Percentiles rank a stretch among this genome's conserved stretches.
phyloP scores from a whole-genome alignment of 2,888 invertebrate species.

The Neoascia interrupta region DNA sequence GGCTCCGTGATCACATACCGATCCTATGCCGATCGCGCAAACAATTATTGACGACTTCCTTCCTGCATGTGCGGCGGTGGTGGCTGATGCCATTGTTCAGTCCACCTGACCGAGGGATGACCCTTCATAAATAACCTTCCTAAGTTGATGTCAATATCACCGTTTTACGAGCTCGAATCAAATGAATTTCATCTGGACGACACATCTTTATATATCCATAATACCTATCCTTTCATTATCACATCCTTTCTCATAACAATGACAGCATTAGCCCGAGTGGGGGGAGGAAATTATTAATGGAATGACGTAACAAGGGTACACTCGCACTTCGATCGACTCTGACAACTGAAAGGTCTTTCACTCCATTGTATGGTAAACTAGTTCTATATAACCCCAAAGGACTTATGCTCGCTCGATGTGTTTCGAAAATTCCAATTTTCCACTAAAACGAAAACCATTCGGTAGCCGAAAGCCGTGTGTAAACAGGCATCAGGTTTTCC shows the following conservation, averaged over 20 bases:
- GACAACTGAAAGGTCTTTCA: constrained; percentile 21
- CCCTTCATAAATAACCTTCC: constrained; percentile 52
- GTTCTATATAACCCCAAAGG: constrained; percentile 31
- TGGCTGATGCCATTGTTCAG: constrained; percentile 36
- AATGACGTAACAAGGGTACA: constrained; percentile 64
- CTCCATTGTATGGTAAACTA: constrained; percentile 62
- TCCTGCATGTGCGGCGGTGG: constrained; percentile 36
- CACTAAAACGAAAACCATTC: constrained; percentile 49
- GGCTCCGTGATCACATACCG: constrained; percentile 18
- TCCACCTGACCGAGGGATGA: constrained; percentile 50
- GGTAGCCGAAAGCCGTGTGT: constrained; percentile 59
- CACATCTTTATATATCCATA: constrained; percentile 35
- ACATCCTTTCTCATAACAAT: constrained; percentile 63
- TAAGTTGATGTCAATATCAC: constrained; percentile 46
- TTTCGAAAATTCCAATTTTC: constrained; percentile 43
- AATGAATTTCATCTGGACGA: constrained; percentile 52
- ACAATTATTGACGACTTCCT: constrained; percentile 45
- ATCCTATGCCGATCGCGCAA: neutral
- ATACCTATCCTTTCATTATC: constrained; percentile 43
- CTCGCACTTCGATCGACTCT: constrained; percentile 9
- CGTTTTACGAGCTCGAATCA: constrained; percentile 18
- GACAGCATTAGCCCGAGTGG: constrained; percentile 43
- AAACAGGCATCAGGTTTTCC: constrained; percentile 57
- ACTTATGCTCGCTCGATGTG: constrained; percentile 31
- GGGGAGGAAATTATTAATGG: constrained; percentile 61